Evolutionary conservation across 2,888 invertebrate species (phyloP), one percentile per base, ranked within the genome.

Genomic region (Empis livida): DNA sequence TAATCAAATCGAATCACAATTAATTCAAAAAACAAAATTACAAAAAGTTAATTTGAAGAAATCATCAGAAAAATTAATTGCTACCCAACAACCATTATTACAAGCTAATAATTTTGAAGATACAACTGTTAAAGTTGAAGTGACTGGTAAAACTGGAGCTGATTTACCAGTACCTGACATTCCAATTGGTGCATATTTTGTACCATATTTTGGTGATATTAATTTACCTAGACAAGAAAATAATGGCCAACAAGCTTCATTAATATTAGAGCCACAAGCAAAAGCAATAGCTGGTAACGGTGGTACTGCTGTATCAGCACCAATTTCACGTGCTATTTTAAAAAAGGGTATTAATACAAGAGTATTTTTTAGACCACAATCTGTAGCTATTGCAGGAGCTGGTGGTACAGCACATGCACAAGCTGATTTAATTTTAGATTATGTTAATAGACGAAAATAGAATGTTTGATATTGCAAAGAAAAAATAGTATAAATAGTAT

Each of bases 401-500:
- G 84, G 84, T 5, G 85, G 85, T 10, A 75, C 80, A 43, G 85
- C 85, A 1, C 82, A 84, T 59, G 84, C 85, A 1, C 77, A 83
- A 59, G 82, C 84, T 47, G 82, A 84, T 62, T 73, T 86, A 51
- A 76, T 78, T 57, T 59, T 79, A 50, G 76, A 76, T 57, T 60
- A 63, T 54, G 62, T 62, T 46, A 53, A 48, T 13, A 43, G 30
- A 32, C 42, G 30, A 17, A 32, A 20, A n/a, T 35, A 35, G n/a
- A 35, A n/a, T n/a, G n/a, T n/a, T n/a, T n/a, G n/a, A n/a, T n/a
- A n/a, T n/a, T n/a, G n/a, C n/a, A n/a, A n/a, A n/a, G n/a, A n/a
- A n/a, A n/a, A n/a, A n/a, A n/a, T n/a, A n/a, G n/a, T n/a, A n/a
- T n/a, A n/a, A n/a, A n/a, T n/a, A n/a, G n/a, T n/a, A n/a, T n/a